These are phyloP conservation scores for Chrysodeixis includens DNA, from an alignment of 2,888 invertebrate species.

Conservation along the genomic window DNA sequence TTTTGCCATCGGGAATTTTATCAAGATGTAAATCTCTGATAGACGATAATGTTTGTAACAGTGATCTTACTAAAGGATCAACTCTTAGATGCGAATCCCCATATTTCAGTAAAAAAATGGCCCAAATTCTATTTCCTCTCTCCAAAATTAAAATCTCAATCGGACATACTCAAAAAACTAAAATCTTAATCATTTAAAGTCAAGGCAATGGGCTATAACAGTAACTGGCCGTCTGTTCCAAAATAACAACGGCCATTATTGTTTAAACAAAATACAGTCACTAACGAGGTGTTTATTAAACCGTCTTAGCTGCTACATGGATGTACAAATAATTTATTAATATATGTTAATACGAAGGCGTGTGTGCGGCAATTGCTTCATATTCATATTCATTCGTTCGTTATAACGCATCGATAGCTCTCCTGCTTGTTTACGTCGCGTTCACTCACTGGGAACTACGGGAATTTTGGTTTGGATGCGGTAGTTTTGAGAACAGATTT, in stretches of 20 bases:
- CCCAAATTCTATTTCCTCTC: no score
- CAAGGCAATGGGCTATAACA: no score
- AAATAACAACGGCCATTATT: neutral
- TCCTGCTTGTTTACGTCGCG: constrained; percentile 56
- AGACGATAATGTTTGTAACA: no score
- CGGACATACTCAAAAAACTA: no score
- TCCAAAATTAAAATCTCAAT: no score
- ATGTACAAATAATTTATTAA: constrained; percentile 56
- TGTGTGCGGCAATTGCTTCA: constrained; percentile 72
- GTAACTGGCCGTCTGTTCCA: no score
- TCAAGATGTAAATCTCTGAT: no score
- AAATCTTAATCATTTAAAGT: no score
- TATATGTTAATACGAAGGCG: constrained; percentile 79
- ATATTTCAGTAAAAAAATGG: no score
- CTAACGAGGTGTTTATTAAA: constrained; percentile 5
- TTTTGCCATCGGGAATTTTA: no score
- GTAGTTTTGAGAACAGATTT: constrained; percentile 29
- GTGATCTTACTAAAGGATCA: no score
- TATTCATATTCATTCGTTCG: constrained; percentile 88
- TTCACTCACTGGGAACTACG: constrained; percentile 8
- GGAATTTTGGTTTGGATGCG: constrained; percentile 29
- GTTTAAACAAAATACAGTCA: neutral
- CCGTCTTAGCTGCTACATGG: constrained; percentile 7
- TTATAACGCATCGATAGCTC: constrained; percentile 84
- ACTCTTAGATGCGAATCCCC: no score